Evolutionary conservation across 2,888 invertebrate species (phyloP), one percentile per base, ranked within the genome.

Genomic region (Mechanitis messenoides): DNA sequence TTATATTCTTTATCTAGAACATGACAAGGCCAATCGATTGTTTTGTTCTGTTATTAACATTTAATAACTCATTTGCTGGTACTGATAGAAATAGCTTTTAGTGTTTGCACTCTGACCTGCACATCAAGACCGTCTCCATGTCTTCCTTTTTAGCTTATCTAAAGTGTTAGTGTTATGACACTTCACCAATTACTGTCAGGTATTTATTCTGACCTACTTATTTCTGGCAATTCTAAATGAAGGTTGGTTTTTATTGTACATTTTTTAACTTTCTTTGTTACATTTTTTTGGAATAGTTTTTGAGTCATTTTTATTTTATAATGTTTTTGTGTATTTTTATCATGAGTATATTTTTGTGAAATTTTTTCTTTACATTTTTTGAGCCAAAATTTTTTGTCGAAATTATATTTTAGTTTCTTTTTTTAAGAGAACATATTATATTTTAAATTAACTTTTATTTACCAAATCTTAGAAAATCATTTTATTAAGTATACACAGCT

Each of bases 21-120:
- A 66, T 76, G 81, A 81, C 84, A 86, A 86, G 86, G 84, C 77
- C 81, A 82, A 74, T 78, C 69, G 70, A 72, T 70, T 75, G 79
- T 80, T 78, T 75, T 75, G 76, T 79, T 76, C 67, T 73, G 68
- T 68, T 78, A 78, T 74, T 76, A 74, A 71, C 70, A 69, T 71
- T 64, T 70, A 75, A 81, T 67, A 71, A 71, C 76, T 80, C 72
- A 78, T 81, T 84, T 81, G 74, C 66, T 75, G 74, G 72, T 77
- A 73, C 72, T 76, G 74, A 78, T 78, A 76, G 74, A 77, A 78
- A 80, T 79, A 77, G 71, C 73, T 69, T 68, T 69, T 69, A 68
- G 71, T 66, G 67, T 67, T 68, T 74, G 74, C 66, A 72, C 74
- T 74, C 58, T 76, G 73, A 74, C 71, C 70, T 68, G 64, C 62